Conservation (phyloP, 2,113 vertebrate genomes). For the Struthio camelus region DNA sequence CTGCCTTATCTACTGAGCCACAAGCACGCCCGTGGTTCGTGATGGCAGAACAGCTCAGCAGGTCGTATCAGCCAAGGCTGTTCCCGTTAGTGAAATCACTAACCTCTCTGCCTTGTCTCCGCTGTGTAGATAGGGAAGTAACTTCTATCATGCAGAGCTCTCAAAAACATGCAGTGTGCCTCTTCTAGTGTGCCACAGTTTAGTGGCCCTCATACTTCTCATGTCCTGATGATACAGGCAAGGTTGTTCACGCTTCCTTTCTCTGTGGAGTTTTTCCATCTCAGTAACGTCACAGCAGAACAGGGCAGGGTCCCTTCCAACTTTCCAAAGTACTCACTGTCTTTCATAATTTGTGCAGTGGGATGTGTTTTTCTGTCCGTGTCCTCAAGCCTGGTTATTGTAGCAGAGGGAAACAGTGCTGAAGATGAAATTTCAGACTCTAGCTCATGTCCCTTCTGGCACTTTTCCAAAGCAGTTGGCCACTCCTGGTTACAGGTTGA, state of each 20-base stretch:
- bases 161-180: background rate
- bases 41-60: background rate
- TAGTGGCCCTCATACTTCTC: background rate
- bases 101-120: background rate
- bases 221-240: background rate
- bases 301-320: background rate
- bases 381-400: background rate
- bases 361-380: background rate
- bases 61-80: background rate
- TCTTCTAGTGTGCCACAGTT: background rate
- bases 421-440: background rate
- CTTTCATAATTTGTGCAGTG: background rate
- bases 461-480: background rate
- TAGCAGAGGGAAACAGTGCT: background rate
- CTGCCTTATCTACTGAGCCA: background rate
- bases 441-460: background rate
- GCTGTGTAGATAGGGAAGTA: background rate
- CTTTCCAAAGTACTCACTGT: accelerated
- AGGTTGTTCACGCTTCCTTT: background rate
- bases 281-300: background rate
- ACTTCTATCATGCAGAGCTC: background rate
- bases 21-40: accelerated
- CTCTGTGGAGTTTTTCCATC: background rate
- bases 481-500: background rate
- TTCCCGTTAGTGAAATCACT: background rate